Evolutionary conservation across 2,113 vertebrate genomes (phyloP), one percentile per base, ranked within the genome.

Genomic region (Corythoichthys intestinalis): DNA sequence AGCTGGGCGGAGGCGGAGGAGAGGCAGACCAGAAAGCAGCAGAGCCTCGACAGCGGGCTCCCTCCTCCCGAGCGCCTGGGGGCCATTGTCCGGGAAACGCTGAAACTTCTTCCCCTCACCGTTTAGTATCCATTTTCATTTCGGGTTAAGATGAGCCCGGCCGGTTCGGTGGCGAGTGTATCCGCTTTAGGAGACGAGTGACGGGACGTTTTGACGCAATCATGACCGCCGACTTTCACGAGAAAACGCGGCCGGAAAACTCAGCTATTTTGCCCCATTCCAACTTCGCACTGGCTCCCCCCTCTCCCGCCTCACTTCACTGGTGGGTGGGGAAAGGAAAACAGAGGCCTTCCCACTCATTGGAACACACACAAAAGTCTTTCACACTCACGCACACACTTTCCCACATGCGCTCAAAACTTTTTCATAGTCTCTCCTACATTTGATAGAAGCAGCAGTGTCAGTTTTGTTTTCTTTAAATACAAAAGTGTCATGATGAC

Each of bases 31-130:
- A 93, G 91, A 86, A 89, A 93, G 65, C 94, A 83, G 79, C 92
- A 92, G 71, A 94, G 89, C 83, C 89, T 86, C 82, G 91, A 77
- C 82, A 91, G 90, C 79, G 77, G 82, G 89, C 94, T 92, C 87
- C 83, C 87, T 87, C 89, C 88, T 87, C 41, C 41, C 83, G 85
- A 82, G 83, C 87, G 83, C 83, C 86, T 83, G 82, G 88, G 83
- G 83, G 91, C 91, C 92, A 88, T 92, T 90, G 82, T 84, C 72
- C 83, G 75, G 76, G 50, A 49, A 70, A 75, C 79, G 67, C 44
- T 69, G 75, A 77, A 88, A 80, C 72, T 85, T 85, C 82, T 49
- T 67, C 58, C 67, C 78, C 75, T 83, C 69, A 85, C 69, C 85
- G 74, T 77, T 77, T 82, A 71, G 70, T 82, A 72, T 88, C 91